These are phyloP conservation scores for Seriola dumerili DNA, from an alignment of 2,113 vertebrate species.

Conservation along the genomic window DNA sequence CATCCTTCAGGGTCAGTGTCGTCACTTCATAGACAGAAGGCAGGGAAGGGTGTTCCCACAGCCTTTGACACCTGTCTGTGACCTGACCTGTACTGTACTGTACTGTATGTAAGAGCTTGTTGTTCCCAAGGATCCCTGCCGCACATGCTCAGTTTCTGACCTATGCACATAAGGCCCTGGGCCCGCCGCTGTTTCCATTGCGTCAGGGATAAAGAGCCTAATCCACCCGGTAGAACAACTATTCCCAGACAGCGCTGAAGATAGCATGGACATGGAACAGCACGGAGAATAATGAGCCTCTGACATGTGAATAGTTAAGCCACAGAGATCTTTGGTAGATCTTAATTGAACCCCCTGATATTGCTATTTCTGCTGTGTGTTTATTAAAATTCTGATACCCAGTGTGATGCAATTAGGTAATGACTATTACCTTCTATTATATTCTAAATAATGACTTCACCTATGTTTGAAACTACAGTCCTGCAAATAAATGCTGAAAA, in stretches of 20 bases:
- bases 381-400: slow-evolving; percentile 13
- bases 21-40: background rate
- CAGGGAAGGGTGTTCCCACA: background rate
- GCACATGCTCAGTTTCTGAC: slow-evolving; percentile 47
- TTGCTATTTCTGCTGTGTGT: background rate
- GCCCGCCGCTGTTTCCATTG: slow-evolving; percentile 60
- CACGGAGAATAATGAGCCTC: slow-evolving; percentile 16
- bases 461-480: too few relatives aligned
- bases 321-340: slow-evolving; percentile 14
- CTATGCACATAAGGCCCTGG: slow-evolving; percentile 40
- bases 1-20: slow-evolving; percentile 6
- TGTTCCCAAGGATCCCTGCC: background rate
- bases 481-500: too few relatives aligned
- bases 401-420: background rate
- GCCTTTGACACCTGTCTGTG: slow-evolving; percentile 25
- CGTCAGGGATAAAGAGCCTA: slow-evolving; percentile 79
- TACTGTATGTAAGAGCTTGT: background rate
- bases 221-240: slow-evolving; percentile 76
- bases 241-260: slow-evolving; percentile 77
- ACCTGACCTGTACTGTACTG: slow-evolving; percentile 2
- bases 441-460: too few relatives aligned
- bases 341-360: slow-evolving; percentile 41
- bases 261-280: slow-evolving; percentile 51
- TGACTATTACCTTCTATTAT: background rate
- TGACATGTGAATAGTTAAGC: slow-evolving; percentile 53